Conservation (phyloP, 2,113 vertebrate genomes). For the Ictalurus punctatus region DNA sequence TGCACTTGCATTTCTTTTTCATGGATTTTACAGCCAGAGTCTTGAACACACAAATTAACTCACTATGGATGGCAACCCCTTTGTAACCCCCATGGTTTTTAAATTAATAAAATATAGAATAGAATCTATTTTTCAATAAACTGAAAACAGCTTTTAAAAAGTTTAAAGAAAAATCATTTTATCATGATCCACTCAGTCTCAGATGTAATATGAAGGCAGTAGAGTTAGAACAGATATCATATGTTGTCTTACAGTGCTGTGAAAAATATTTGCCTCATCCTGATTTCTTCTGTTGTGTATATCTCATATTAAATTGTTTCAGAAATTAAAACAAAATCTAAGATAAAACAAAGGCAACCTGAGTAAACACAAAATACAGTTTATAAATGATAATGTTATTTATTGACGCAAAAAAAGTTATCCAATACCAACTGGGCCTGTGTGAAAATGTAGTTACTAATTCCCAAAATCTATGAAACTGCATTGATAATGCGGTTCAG, state of each 20-base stretch:
- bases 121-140: not conserved
- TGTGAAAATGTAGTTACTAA: too few species aligned
- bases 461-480: too few species aligned
- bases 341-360: too few species aligned
- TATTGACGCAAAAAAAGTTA: too few species aligned
- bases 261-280: too few species aligned
- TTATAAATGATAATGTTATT: too few species aligned
- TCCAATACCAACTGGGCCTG: too few species aligned
- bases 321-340: too few species aligned
- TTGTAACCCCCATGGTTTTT: not conserved
- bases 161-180: not conserved
- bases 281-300: too few species aligned
- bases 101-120: not conserved
- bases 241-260: not conserved
- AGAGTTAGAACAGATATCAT: not conserved
- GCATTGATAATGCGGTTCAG: too few species aligned
- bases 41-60: not conserved
- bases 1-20: slow-evolving; percentile 15
- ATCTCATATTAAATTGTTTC: too few species aligned
- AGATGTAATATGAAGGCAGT: not conserved
- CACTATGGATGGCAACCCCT: not conserved
- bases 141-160: not conserved
- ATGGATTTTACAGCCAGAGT: slow-evolving; percentile 22
- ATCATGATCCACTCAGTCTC: not conserved
- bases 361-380: too few species aligned